phyloP scores from a whole-genome alignment of 1,140 invertebrate genomes.

The Drosophila nigrodunni region DNA sequence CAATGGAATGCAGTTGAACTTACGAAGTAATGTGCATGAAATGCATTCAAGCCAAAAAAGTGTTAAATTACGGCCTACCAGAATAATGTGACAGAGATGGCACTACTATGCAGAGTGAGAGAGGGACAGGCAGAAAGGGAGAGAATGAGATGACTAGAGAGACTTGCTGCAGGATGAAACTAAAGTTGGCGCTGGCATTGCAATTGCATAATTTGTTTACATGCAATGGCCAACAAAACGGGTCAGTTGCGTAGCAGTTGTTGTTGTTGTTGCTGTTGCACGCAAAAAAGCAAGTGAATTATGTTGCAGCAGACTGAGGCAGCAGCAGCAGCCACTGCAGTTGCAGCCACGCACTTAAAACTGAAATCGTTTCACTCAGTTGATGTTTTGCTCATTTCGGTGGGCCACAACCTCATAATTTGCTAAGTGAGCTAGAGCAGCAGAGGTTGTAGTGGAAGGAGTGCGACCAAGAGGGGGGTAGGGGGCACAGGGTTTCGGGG shows the following conservation, averaged over 20 bases:
- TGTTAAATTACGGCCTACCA: constrained; percentile 70
- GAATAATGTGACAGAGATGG: constrained; percentile 7
- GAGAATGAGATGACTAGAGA: constrained; percentile 31
- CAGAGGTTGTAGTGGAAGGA: neutral
- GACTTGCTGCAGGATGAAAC: constrained; percentile 22
- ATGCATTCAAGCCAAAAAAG: constrained; percentile 66
- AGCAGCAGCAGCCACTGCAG: constrained; percentile 9
- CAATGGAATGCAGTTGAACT: constrained; percentile 70
- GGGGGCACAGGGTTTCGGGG: neutral
- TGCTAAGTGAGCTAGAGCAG: neutral
- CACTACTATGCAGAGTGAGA: constrained; percentile 11
- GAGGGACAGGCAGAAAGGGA: constrained; percentile 5
- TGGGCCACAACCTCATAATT: constrained; percentile 53
- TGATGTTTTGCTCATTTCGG: constrained; percentile 43
- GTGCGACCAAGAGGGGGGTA: too few species aligned
- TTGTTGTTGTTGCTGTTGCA: constrained; percentile 51
- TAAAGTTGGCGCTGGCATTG: constrained; percentile 39
- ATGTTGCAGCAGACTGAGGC: constrained; percentile 51
- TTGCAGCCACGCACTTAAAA: constrained; percentile 45
- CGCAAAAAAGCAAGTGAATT: constrained; percentile 69
- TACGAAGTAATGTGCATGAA: constrained; percentile 60
- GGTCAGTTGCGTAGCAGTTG: constrained; percentile 67
- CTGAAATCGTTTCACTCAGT: constrained; percentile 45
- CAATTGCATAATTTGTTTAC: constrained; percentile 80
- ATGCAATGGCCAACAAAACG: constrained; percentile 73